A percentile compares a stretch with the other conserved stretches of the same genome.
phyloP scores from a whole-genome alignment of 64 coral and sea anemone genomes.

The Orbicella faveolata region DNA sequence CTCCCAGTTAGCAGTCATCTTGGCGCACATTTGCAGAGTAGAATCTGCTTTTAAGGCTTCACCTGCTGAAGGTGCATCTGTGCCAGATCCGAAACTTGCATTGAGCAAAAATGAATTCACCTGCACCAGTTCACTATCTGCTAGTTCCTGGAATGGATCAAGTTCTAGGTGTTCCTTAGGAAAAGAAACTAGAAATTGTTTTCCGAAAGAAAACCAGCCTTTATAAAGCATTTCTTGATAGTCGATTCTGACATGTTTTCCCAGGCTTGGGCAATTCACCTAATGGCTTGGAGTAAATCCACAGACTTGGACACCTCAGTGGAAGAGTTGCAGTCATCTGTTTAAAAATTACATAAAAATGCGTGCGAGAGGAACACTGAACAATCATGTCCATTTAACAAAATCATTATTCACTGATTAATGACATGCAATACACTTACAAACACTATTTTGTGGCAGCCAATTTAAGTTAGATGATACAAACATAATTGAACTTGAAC shows the following conservation, averaged over 20 bases:
- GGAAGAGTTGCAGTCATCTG: too few relatives aligned
- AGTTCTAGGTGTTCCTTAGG: neutral
- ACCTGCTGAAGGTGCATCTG: constrained; percentile 9
- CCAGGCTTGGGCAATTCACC: constrained; percentile 4
- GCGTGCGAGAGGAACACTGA: too few relatives aligned
- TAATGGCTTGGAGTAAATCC: constrained; percentile 14
- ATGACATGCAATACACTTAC: too few relatives aligned
- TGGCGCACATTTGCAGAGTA: neutral
- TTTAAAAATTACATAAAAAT: too few relatives aligned
- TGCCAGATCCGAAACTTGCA: neutral
- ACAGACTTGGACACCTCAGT: neutral
- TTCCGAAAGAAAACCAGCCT: neutral
- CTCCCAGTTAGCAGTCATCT: constrained; percentile 9
- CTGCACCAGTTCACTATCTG: neutral
- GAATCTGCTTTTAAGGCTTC: constrained; percentile 4
- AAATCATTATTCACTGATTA: too few relatives aligned
- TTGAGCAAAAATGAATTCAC: neutral
- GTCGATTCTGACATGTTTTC: neutral
- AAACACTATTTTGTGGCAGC: too few relatives aligned
- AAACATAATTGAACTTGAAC: too few relatives aligned
- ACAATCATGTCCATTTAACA: too few relatives aligned
- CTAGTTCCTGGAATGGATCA: neutral
- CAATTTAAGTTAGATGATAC: too few relatives aligned
- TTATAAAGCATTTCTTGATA: constrained; percentile 3
- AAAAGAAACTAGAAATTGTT: neutral